Base-by-base conservation (phyloP, 2,797 vertebrate genomes). In the Spea hammondii region DNA sequence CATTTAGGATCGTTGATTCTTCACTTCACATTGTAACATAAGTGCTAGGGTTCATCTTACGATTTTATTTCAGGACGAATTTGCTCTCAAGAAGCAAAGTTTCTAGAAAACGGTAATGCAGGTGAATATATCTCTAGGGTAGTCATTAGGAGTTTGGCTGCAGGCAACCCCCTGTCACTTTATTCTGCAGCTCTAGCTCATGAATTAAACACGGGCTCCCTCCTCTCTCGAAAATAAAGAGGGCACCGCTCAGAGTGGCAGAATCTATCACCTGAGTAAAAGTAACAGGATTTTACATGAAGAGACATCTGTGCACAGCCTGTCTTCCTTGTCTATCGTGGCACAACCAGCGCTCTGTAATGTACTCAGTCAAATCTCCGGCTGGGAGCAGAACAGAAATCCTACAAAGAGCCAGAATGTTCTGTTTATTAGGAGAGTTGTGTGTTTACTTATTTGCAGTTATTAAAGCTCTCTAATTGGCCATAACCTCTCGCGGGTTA, bases 81-180 rank as follows among this genome's bases (percentile, higher is more conserved):
- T 17, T 68, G 8, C 50, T 64, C 13, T 54, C 44, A 68, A 73
- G 64, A n/a, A 72, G 49, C 47, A 46, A 45, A 12, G 45, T 64
- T 77, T 64, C 64, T 51, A 71, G 65, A 71, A 32, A 46, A 47
- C 10, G 44, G 45, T 77, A 73, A 77, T 77, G 55, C 74, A 73
- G 74, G 79, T 77, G 70, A 82, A 68, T 32, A 65, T 53, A 67
- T 77, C 78, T 79, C 70, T 70, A 80, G 54, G 62, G 78, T 47
- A 79, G 48, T 72, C 50, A 79, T 77, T 71, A 77, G 50, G 54
- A 74, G 53, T 62, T 32, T 78, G 44, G 70, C 66, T 77, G 66
- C n/a, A 70, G 75, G 45, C 66, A 72, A 69, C 76, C 9, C 50
- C 73, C 13, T 67, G 10, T 65, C 44, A 13, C 68, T 66, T 77